Conservation (phyloP, 2,888 invertebrate species). For the Chymomyza fuscimana region DNA sequence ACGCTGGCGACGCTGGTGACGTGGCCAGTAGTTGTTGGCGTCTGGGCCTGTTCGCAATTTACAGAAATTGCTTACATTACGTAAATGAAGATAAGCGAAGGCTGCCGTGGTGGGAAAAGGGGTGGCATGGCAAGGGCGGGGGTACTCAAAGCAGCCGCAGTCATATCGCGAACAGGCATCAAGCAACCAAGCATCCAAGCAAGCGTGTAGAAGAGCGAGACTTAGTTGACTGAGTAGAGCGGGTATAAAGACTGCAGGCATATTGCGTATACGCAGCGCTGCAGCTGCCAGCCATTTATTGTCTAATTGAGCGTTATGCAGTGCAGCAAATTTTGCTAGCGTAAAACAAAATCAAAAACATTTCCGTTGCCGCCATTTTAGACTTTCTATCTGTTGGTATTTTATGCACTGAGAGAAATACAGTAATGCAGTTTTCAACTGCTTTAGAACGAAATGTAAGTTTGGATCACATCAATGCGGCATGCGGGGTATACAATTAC, state of each 20-base stretch:
- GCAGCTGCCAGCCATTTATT: slow-evolving; percentile 46
- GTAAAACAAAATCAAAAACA: not conserved
- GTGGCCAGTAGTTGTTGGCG: not conserved
- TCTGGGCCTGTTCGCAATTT: slow-evolving; percentile 57
- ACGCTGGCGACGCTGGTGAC: not conserved
- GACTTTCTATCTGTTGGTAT: not conserved
- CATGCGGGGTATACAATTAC: too few relatives aligned
- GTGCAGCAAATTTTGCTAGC: not conserved
- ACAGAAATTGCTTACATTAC: slow-evolving; percentile 72
- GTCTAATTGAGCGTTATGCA: slow-evolving; percentile 51
- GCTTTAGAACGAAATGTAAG: too few relatives aligned
- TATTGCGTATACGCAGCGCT: slow-evolving; percentile 67
- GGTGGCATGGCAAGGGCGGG: not conserved
- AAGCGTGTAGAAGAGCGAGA: not conserved
- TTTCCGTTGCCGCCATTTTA: not conserved
- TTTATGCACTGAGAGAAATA: not conserved
- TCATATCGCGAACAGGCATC: slow-evolving; percentile 63
- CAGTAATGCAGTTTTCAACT: not conserved
- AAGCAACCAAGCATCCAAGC: slow-evolving; percentile 34
- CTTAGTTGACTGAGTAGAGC: not conserved
- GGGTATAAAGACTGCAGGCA: slow-evolving; percentile 39
- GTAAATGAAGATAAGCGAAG: slow-evolving; percentile 63
- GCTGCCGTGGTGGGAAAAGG: not conserved
- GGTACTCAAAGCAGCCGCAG: slow-evolving; percentile 8
- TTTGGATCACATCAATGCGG: too few relatives aligned